A percentile compares a stretch with the other conserved stretches of the same genome.
These are phyloP conservation scores for Pogonocherus hispidulus DNA, from an alignment of 2,888 invertebrate species.

Conservation along the genomic window DNA sequence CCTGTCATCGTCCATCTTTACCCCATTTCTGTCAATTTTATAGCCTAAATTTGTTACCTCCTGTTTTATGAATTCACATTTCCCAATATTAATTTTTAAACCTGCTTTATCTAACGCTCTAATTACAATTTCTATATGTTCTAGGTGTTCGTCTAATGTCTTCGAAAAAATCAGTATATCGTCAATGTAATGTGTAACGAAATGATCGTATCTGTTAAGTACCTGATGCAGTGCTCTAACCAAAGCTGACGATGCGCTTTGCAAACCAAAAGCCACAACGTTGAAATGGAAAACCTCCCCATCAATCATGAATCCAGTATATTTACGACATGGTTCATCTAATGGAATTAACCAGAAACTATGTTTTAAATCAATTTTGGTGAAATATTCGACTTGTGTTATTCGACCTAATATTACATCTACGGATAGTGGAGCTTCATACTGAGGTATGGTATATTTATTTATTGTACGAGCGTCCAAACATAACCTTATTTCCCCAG, in stretches of 20 bases:
- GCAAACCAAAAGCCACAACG: conserved; percentile 9
- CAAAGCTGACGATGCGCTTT: not conserved
- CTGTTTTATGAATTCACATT: conserved; percentile 22
- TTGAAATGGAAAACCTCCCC: conserved; percentile 7
- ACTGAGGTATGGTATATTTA: conserved; percentile 13
- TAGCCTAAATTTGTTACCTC: conserved; percentile 27
- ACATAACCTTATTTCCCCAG: conserved; percentile 5
- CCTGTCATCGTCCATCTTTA: conserved; percentile 23
- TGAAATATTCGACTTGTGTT: not conserved
- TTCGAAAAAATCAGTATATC: conserved; percentile 22
- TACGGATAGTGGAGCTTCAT: conserved; percentile 11
- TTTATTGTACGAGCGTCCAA: conserved; percentile 5
- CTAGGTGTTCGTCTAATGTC: not conserved
- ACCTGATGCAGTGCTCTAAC: not conserved
- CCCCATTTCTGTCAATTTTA: conserved; percentile 1
- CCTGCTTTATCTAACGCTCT: conserved; percentile 14
- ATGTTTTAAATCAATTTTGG: not conserved
- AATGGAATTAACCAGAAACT: conserved; percentile 6
- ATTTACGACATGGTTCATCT: not conserved
- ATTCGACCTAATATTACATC: conserved; percentile 18
- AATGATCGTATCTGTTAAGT: conserved; percentile 13
- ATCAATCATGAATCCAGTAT: conserved; percentile 1
- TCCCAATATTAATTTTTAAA: conserved; percentile 26
- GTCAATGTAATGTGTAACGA: conserved; percentile 20
- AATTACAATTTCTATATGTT: conserved; percentile 11